Evolutionary conservation across 2,888 invertebrate genomes (phyloP).

Genomic region (Chydorus sphaericus): DNA sequence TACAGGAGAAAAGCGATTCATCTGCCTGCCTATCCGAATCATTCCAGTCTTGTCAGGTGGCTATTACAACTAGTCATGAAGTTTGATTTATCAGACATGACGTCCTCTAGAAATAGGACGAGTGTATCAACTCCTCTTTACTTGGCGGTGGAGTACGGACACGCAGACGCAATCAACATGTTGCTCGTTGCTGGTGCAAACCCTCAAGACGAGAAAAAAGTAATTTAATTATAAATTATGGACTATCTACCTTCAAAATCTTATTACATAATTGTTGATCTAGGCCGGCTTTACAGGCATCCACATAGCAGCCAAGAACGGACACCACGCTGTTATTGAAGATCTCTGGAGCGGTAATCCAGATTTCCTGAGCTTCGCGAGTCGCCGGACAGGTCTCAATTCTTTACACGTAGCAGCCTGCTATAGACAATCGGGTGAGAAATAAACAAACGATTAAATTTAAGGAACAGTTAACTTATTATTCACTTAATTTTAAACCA

Average conservation of each 20-base stretch:
- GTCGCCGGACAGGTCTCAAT: slow-evolving; percentile 90
- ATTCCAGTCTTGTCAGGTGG: slow-evolving; percentile 92
- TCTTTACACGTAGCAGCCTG: slow-evolving; percentile 96
- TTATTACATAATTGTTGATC: slow-evolving; percentile 15
- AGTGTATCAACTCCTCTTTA: slow-evolving; percentile 95
- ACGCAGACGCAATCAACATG: slow-evolving; percentile 88
- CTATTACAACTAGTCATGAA: slow-evolving; percentile 98
- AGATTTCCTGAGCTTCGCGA: slow-evolving; percentile 73
- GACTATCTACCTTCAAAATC: neutral
- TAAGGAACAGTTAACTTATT: no score
- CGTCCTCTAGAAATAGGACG: slow-evolving; percentile 86
- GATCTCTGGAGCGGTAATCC: slow-evolving; percentile 59
- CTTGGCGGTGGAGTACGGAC: slow-evolving; percentile 94
- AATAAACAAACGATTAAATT: neutral
- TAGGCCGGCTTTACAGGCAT: slow-evolving; percentile 85
- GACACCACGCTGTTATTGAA: slow-evolving; percentile 85
- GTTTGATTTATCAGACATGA: slow-evolving; percentile 90
- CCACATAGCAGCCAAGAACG: slow-evolving; percentile 88
- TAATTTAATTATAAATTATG: slow-evolving; percentile 18
- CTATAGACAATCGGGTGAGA: slow-evolving; percentile 77
- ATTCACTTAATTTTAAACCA: no score
- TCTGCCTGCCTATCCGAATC: slow-evolving; percentile 94
- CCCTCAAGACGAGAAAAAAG: slow-evolving; percentile 88
- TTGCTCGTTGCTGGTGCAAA: slow-evolving; percentile 90
- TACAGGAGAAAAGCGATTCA: slow-evolving; percentile 93